Evolutionary conservation across 2,113 vertebrate genomes (phyloP).

Genomic region (Engystomops pustulosus): DNA sequence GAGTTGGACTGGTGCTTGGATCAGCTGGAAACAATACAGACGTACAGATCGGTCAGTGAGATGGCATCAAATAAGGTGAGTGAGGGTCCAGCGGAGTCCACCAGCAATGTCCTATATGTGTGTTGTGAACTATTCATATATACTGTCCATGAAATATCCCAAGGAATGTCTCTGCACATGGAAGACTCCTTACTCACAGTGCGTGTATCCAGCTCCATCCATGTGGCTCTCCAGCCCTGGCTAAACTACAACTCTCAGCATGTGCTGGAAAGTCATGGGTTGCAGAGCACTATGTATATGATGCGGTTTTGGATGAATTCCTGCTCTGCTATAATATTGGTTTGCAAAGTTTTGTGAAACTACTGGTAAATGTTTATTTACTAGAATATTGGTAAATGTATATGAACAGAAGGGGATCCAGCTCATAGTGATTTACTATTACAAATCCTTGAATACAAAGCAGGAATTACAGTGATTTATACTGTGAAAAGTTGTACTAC

Average conservation of each 20-base stretch:
- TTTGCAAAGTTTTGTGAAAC: no score
- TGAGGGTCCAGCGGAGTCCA: background rate
- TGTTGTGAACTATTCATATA: background rate
- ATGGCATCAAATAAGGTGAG: constrained; percentile 99
- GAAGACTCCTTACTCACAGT: no score
- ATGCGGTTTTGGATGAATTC: background rate
- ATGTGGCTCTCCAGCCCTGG: no score
- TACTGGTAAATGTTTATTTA: no score
- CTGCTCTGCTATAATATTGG: no score
- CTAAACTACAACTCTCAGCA: background rate
- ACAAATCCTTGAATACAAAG: no score
- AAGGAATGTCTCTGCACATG: background rate
- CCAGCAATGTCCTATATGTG: background rate
- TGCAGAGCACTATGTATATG: background rate
- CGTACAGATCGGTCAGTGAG: constrained; percentile 97
- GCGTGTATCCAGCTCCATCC: no score
- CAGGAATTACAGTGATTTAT: no score
- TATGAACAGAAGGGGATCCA: no score
- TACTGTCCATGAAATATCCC: background rate
- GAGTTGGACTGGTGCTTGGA: constrained; percentile 99
- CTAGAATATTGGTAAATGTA: no score
- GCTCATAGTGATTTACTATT: no score
- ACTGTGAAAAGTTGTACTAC: no score
- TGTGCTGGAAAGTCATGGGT: background rate
- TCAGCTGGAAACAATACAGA: constrained; percentile 98